Conservation (phyloP, 2,888 invertebrate species). For the Automeris io region DNA sequence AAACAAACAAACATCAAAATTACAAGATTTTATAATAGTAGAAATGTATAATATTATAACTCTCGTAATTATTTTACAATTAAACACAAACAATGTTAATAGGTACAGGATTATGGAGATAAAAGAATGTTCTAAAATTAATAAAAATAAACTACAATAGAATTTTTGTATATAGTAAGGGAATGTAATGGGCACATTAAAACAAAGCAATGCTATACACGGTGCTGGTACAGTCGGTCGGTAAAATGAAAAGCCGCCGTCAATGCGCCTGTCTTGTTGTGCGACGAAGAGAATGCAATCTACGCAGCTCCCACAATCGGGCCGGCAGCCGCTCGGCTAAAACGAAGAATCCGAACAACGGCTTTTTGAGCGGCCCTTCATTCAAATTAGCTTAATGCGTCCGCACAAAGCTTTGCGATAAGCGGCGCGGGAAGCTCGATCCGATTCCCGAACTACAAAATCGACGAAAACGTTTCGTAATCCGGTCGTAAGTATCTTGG, state of each 20-base stretch:
- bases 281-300: slow-evolving; percentile 62
- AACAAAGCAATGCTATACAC: slow-evolving; percentile 35
- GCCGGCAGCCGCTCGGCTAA: slow-evolving; percentile 52
- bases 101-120: too few relatives aligned
- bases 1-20: too few relatives aligned
- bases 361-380: slow-evolving; percentile 66
- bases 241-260: slow-evolving; percentile 53
- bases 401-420: slow-evolving; percentile 69
- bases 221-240: slow-evolving; percentile 36
- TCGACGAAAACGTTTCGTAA: slow-evolving; percentile 38
- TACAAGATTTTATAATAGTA: too few relatives aligned
- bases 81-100: slow-evolving; percentile 5
- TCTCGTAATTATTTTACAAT: background rate
- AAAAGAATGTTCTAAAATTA: background rate
- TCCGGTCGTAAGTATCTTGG: slow-evolving; percentile 26
- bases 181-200: slow-evolving; percentile 39
- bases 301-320: slow-evolving; percentile 62
- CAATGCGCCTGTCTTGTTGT: slow-evolving; percentile 58
- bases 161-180: slow-evolving; percentile 23
- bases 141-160: slow-evolving; percentile 21
- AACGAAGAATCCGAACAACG: slow-evolving; percentile 70
- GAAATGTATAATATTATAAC: too few relatives aligned
- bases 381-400: slow-evolving; percentile 76
- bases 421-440: slow-evolving; percentile 50
- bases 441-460: slow-evolving; percentile 40